Evolutionary conservation across 2,888 invertebrate genomes (phyloP), one percentile per base, ranked within the genome.

Genomic region (Sphecodes monilicornis): DNA sequence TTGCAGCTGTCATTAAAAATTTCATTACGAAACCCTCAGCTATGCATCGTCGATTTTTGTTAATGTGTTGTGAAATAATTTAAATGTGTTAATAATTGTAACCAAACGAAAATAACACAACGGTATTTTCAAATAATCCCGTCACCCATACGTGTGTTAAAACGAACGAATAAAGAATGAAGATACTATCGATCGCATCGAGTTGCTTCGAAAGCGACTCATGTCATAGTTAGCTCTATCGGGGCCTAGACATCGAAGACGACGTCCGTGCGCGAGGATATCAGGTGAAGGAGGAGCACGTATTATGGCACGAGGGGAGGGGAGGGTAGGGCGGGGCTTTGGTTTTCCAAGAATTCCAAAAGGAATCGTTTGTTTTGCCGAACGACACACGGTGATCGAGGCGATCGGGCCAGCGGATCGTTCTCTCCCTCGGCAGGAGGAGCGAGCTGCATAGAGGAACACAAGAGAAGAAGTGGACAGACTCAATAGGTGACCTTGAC

Each of bases 401-500:
- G 57, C 70, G 77, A 60, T 54, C 80, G 81, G 74, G 81, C 66
- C 41, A 71, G 71, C 82, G 75, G 36, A 75, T 84, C 73, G 74
- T 57, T 72, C 71, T 36, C 72, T 72, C 71, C 29, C 72, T 50
- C 50, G 50, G 22, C 50, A 8, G 41, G 72, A 41, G 73, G 10
- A 71, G 76, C 57, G 76, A 77, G 70, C 8, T 41, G 29, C 73
- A 60, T 26, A 46, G 16, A 36, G 77, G 83, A 29, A 18, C 16
- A 74, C 82, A 83, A 86, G 86, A 85, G 80, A 86, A 76, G 70
- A 85, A 81, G 82, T 80, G 88, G 80, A 86, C 82, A 83, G 86
- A 85, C 85, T 86, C 82, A 89, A 87, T 92, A 88, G 91, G 90
- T 92, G 92, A 92, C 93, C 93, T 93, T 93, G 93, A 90, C 88